Conservation (phyloP, 2,113 vertebrate genomes). For the Mugil cephalus region DNA sequence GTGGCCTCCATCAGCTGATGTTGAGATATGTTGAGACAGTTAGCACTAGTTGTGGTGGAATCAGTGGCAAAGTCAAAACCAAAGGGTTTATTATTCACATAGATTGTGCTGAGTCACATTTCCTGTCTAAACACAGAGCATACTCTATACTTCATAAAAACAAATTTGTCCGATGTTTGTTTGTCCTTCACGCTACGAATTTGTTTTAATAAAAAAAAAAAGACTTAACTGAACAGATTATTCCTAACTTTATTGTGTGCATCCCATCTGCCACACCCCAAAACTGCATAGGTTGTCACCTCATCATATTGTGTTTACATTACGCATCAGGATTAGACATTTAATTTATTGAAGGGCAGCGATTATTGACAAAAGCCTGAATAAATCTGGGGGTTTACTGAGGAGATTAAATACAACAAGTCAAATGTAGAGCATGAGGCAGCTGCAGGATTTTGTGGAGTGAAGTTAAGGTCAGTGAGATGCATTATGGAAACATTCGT, state of each 20-base stretch:
- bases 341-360: conserved; percentile 18
- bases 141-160: not conserved
- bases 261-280: conserved; percentile 2
- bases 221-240: not conserved
- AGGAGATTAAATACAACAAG: not conserved
- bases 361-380: conserved; percentile 27
- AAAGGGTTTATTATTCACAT: not conserved
- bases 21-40: not conserved
- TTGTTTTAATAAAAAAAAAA: conserved; percentile 16
- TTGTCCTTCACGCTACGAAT: conserved; percentile 1
- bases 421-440: too few relatives aligned
- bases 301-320: conserved; percentile 23
- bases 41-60: not conserved
- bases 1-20: not conserved
- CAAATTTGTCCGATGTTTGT: not conserved
- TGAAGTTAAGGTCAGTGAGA: conserved; percentile 18
- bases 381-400: conserved; percentile 3
- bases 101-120: not conserved
- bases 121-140: not conserved
- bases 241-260: not conserved
- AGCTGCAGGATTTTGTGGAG: too few relatives aligned
- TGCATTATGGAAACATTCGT: conserved; percentile 29
- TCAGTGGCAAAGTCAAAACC: not conserved
- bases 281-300: not conserved
- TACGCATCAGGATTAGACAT: conserved; percentile 26